phyloP scores from a whole-genome alignment of 2,797 vertebrate genomes.

The Ambastaia sidthimunki region DNA sequence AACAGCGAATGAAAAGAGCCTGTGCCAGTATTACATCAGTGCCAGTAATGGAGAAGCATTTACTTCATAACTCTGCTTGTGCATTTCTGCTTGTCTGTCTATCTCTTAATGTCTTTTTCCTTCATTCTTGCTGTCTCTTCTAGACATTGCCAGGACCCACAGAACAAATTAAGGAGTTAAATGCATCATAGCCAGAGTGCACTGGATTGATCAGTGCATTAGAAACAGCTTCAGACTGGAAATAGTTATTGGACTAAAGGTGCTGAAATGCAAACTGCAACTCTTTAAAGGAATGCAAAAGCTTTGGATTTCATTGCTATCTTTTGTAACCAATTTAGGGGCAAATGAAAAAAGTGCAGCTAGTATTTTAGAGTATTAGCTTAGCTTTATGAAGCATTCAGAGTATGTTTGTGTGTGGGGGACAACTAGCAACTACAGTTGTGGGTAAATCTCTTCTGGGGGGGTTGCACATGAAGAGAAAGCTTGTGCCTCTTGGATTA shows the following conservation, averaged over 20 bases:
- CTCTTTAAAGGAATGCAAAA: slow-evolving; percentile 96
- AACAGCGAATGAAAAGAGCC: slow-evolving; percentile 81
- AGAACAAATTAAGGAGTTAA: slow-evolving; percentile 94
- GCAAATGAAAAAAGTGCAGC: slow-evolving; percentile 99
- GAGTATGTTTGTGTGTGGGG: slow-evolving; percentile 72
- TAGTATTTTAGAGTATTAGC: slow-evolving; percentile 99
- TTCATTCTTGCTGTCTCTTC: slow-evolving; percentile 1
- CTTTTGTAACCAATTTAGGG: slow-evolving; percentile 99
- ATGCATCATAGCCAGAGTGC: slow-evolving; percentile 88
- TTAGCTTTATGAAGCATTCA: slow-evolving; percentile 98
- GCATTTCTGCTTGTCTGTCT: slow-evolving; percentile 28
- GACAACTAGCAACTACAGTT: slow-evolving; percentile 73
- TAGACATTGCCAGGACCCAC: slow-evolving; percentile 10
- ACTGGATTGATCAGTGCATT: slow-evolving; percentile 97
- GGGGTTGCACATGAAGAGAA: slow-evolving; percentile 36
- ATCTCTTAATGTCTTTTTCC: not conserved
- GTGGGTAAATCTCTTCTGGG: slow-evolving; percentile 85
- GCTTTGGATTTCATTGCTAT: slow-evolving; percentile 99
- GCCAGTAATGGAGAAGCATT: slow-evolving; percentile 82
- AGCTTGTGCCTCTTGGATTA: slow-evolving; percentile 87
- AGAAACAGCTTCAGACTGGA: slow-evolving; percentile 94
- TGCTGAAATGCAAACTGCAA: slow-evolving; percentile 90
- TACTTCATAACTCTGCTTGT: slow-evolving; percentile 99
- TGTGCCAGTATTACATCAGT: slow-evolving; percentile 87
- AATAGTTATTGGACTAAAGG: slow-evolving; percentile 97